Conservation (phyloP, 1,140 invertebrate genomes). For the Lepidurus couesii region DNA sequence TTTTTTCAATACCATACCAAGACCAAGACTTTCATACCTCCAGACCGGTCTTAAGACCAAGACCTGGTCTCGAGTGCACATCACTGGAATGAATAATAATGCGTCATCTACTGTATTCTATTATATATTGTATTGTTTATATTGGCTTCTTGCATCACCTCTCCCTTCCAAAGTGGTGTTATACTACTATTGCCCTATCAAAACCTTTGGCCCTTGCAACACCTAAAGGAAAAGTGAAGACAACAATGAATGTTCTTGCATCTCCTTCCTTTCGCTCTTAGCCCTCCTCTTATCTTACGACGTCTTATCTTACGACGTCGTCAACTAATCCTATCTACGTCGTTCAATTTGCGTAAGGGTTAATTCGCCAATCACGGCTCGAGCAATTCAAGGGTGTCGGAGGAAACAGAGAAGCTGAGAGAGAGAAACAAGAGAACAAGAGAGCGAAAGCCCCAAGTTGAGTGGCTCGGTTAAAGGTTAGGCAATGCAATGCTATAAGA, state of each 20-base stretch:
- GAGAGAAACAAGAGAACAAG: not conserved
- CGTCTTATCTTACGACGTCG: not conserved
- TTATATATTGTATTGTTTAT: no score
- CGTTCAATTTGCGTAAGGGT: constrained; percentile 21
- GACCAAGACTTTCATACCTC: no score
- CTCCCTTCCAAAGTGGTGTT: no score
- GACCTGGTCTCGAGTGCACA: no score
- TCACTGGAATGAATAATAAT: no score
- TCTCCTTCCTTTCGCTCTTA: not conserved
- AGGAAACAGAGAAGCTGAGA: not conserved
- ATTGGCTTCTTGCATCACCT: no score
- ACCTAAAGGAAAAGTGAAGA: not conserved
- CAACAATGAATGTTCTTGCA: not conserved
- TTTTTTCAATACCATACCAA: no score
- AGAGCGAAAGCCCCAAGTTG: not conserved
- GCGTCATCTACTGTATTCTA: no score
- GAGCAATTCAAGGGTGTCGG: not conserved
- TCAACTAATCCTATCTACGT: constrained; percentile 3
- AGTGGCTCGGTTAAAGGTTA: not conserved
- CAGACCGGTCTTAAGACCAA: no score
- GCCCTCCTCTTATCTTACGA: not conserved
- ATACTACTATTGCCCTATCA: no score
- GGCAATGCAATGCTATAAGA: not conserved
- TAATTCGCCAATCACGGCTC: constrained; percentile 14
- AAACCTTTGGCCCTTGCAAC: no score